Conservation (phyloP, 1,140 invertebrate genomes). For the Linepithema humile region DNA sequence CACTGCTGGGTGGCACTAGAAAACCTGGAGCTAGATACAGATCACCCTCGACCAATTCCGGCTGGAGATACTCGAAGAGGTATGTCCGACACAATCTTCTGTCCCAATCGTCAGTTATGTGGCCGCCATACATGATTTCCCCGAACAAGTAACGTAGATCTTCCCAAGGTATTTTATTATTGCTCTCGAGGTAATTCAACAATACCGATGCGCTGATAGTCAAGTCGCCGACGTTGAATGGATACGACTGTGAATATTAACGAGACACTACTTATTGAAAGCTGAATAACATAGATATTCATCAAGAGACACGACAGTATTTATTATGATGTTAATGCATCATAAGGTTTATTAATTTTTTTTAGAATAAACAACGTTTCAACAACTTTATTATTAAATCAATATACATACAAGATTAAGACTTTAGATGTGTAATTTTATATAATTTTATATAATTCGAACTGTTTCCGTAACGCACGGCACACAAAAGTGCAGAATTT, state of each 20-base stretch:
- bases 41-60: constrained; percentile 94
- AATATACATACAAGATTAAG: neutral
- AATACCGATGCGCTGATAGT: constrained; percentile 96
- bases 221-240: constrained; percentile 93
- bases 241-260: constrained; percentile 83
- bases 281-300: neutral
- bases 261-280: neutral
- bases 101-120: constrained; percentile 99
- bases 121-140: constrained; percentile 98
- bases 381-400: neutral
- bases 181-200: constrained; percentile 96
- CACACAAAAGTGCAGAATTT: neutral
- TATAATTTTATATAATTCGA: neutral
- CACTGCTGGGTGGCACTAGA: constrained; percentile 92
- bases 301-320: neutral
- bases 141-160: constrained; percentile 97
- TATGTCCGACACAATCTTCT: constrained; percentile 94
- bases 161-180: constrained; percentile 95
- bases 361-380: neutral
- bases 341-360: neutral
- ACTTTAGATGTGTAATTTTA: too few relatives aligned
- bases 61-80: constrained; percentile 94
- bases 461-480: neutral
- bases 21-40: constrained; percentile 93
- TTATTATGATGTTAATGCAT: too few relatives aligned